A percentile compares a stretch with the other conserved stretches of the same genome.
Conservation (phyloP, 2,113 vertebrate species). For the Microcebus ravelobensis region DNA sequence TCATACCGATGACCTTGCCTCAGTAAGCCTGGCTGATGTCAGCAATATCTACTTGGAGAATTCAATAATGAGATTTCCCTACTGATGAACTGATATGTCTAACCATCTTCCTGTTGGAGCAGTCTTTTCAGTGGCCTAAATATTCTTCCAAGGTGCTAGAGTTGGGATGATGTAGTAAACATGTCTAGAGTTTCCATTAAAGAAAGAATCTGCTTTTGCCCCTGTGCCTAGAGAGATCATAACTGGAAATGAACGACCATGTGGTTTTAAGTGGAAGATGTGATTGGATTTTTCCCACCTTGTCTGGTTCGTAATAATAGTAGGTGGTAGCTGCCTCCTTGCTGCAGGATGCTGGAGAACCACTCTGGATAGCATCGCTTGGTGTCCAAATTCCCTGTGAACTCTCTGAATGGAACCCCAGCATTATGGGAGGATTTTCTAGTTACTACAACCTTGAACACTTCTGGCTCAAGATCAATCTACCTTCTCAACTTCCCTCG, state of each 20-base stretch:
- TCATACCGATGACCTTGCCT: background rate
- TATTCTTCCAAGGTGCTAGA: background rate
- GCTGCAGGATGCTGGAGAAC: too few relatives aligned
- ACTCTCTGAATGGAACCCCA: accelerated
- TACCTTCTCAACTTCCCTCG: background rate
- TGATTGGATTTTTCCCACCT: background rate
- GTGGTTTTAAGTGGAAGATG: background rate
- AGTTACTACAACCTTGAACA: background rate
- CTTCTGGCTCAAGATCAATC: background rate
- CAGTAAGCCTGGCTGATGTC: background rate
- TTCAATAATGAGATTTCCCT: background rate
- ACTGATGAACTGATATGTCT: background rate
- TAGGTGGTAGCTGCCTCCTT: background rate
- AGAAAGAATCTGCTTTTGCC: background rate
- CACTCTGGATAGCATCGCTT: background rate
- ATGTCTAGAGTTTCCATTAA: background rate
- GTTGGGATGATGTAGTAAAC: background rate
- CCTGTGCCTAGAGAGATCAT: background rate
- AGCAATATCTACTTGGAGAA: background rate
- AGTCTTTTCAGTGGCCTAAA: background rate
- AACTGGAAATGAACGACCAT: background rate
- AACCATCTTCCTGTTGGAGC: background rate
- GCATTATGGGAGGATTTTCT: background rate
- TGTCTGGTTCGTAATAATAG: too few relatives aligned
- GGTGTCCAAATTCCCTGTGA: background rate